These are phyloP conservation scores for Phytoseiulus persimilis DNA, from an alignment of 2,888 invertebrate genomes.

Conservation along the genomic window DNA sequence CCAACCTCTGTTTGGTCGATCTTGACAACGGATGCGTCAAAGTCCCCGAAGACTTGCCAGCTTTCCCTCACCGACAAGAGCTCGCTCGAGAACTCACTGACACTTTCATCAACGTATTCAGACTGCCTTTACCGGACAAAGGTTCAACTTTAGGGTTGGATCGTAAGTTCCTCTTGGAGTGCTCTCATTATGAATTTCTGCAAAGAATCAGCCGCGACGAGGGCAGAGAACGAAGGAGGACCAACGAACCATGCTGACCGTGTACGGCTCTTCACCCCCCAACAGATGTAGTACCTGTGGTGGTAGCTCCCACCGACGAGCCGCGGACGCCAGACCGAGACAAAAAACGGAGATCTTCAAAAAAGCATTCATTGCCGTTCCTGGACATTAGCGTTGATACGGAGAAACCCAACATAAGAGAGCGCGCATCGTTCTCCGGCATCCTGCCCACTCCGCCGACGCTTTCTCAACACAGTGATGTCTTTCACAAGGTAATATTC, in stretches of 20 bases:
- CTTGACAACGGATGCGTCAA: slow-evolving; percentile 86
- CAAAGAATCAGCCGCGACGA: too few species aligned
- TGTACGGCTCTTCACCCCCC: not conserved
- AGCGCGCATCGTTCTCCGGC: slow-evolving; percentile 33
- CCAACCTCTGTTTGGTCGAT: slow-evolving; percentile 87
- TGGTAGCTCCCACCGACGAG: slow-evolving; percentile 14
- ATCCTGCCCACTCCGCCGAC: slow-evolving; percentile 13
- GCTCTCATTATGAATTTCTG: too few species aligned
- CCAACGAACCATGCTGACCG: not conserved
- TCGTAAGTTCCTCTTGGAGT: not conserved
- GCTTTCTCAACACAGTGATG: slow-evolving; percentile 26
- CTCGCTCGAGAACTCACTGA: slow-evolving; percentile 70
- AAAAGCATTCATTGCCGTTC: slow-evolving; percentile 35
- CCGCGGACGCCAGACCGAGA: slow-evolving; percentile 29
- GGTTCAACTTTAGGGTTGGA: not conserved
- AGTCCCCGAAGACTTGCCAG: slow-evolving; percentile 86
- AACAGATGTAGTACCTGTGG: slow-evolving; percentile 15
- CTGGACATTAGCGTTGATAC: slow-evolving; percentile 29
- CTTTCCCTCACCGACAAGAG: slow-evolving; percentile 79
- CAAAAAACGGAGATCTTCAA: slow-evolving; percentile 23
- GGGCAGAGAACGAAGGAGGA: too few species aligned
- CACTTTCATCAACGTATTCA: slow-evolving; percentile 55
- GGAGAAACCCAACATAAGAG: slow-evolving; percentile 7
- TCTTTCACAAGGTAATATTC: slow-evolving; percentile 19
- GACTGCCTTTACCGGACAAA: slow-evolving; percentile 28